Evolutionary conservation across 2,888 invertebrate species (phyloP).

Genomic region (Beris chalybata): DNA sequence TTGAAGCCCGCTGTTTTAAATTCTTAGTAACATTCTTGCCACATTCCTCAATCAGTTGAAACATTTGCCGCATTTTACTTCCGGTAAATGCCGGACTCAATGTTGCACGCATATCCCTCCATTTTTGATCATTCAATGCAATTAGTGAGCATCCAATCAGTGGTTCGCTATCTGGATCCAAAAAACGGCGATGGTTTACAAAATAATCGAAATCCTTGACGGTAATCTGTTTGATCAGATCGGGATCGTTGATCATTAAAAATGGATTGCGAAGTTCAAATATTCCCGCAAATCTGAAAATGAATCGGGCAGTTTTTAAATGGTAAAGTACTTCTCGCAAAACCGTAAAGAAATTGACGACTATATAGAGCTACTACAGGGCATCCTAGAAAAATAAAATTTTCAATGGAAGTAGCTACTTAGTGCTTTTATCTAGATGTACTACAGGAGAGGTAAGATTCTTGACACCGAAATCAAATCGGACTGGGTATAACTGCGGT

Average conservation of each 20-base stretch:
- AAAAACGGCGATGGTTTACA: slow-evolving; percentile 53
- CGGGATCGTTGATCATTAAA: slow-evolving; percentile 57
- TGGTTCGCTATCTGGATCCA: slow-evolving; percentile 55
- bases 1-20: slow-evolving; percentile 37
- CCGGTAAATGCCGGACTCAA: slow-evolving; percentile 60
- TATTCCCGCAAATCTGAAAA: slow-evolving; percentile 46
- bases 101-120: slow-evolving; percentile 55
- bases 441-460: no score
- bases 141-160: slow-evolving; percentile 51
- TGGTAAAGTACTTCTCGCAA: no score
- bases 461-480: no score
- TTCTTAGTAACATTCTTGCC: slow-evolving; percentile 47
- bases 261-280: slow-evolving; percentile 56
- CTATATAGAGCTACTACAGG: no score
- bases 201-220: slow-evolving; percentile 54
- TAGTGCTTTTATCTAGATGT: no score
- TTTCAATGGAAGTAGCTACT: no score
- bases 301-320: background rate
- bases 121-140: slow-evolving; percentile 47
- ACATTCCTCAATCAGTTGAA: slow-evolving; percentile 47
- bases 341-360: no score
- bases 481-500: no score
- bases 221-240: slow-evolving; percentile 50
- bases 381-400: no score
- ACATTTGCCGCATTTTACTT: slow-evolving; percentile 54